Conservation (phyloP, 2,888 invertebrate genomes). For the Azorinus chamasolen region DNA sequence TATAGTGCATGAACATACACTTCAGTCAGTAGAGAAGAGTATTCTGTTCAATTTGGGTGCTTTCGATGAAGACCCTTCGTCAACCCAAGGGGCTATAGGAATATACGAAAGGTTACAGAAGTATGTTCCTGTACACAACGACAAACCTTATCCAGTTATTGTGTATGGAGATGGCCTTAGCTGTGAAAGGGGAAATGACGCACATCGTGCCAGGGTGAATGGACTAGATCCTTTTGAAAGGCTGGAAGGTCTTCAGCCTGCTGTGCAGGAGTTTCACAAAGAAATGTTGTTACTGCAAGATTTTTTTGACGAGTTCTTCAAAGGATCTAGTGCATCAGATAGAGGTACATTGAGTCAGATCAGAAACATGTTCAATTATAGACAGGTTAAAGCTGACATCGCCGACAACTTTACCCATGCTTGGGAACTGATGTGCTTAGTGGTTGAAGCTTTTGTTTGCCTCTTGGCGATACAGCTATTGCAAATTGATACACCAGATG, state of each 20-base stretch:
- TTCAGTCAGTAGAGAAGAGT: conserved; percentile 25
- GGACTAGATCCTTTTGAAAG: conserved; percentile 33
- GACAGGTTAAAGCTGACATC: conserved; percentile 36
- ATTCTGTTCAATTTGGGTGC: conserved; percentile 44
- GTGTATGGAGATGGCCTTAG: conserved; percentile 51
- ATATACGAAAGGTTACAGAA: conserved; percentile 19
- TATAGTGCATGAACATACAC: conserved; percentile 30
- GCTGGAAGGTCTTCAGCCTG: conserved; percentile 44
- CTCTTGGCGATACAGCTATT: no score
- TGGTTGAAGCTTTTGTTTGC: no score
- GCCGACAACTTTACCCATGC: conserved; percentile 49
- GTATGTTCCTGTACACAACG: conserved; percentile 13
- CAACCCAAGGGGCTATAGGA: conserved; percentile 28
- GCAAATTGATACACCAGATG: no score
- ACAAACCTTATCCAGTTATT: conserved; percentile 5
- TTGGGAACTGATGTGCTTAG: conserved; percentile 43
- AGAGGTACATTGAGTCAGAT: conserved; percentile 33
- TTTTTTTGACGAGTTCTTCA: conserved; percentile 47
- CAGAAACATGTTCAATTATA: conserved; percentile 48
- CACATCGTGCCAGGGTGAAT: conserved; percentile 35
- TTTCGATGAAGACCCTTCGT: conserved; percentile 37
- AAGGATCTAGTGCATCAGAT: conserved; percentile 37
- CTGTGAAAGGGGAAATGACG: conserved; percentile 54
- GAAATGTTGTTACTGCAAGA: conserved; percentile 53
- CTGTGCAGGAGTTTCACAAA: conserved; percentile 57